Conservation (phyloP, 2,113 vertebrate species). For the Aepyceros melampus region DNA sequence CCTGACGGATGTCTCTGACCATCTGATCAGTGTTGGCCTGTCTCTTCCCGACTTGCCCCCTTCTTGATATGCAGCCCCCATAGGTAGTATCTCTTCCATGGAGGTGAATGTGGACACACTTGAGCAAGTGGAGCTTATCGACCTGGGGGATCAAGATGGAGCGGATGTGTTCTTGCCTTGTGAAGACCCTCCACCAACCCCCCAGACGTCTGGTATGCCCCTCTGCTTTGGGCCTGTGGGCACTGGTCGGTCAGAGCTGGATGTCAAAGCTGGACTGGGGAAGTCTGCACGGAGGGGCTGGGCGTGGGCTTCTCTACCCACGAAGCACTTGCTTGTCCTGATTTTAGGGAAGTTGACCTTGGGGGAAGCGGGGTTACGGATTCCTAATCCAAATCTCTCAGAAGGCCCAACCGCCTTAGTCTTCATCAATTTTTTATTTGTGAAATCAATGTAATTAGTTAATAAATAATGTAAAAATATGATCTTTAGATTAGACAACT, state of each 20-base stretch:
- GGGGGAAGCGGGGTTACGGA: neutral
- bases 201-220: conserved; percentile 58
- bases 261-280: neutral
- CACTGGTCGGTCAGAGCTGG: neutral
- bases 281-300: neutral
- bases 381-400: neutral
- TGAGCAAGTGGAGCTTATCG: conserved; percentile 94
- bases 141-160: conserved; percentile 92
- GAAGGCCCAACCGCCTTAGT: neutral
- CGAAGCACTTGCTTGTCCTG: conserved; percentile 2
- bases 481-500: neutral
- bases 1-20: neutral
- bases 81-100: conserved; percentile 97
- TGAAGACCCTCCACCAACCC: conserved; percentile 68
- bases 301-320: neutral
- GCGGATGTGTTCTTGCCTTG: conserved; percentile 94
- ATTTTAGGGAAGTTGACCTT: conserved; percentile 41
- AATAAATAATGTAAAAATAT: conserved; percentile 1
- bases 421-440: neutral
- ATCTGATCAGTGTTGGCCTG: neutral
- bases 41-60: neutral
- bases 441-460: neutral
- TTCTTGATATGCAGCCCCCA: conserved; percentile 84
- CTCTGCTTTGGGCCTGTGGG: neutral
- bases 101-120: conserved; percentile 96